phyloP scores from a whole-genome alignment of 1,140 invertebrate genomes.

The Lamellibrachia luymesi region DNA sequence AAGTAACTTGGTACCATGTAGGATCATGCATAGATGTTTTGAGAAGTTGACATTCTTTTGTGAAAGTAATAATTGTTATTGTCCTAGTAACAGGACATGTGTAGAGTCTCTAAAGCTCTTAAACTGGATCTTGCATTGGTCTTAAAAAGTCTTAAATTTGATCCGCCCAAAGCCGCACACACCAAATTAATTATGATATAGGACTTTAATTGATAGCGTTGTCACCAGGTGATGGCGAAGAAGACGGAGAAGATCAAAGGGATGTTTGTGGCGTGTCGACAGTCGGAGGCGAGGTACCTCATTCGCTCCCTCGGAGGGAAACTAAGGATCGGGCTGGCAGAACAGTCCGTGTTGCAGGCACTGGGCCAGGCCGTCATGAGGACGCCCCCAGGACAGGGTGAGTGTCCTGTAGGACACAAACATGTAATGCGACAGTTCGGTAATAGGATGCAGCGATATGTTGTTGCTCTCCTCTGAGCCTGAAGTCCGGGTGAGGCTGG shows the following conservation, averaged over 20 bases:
- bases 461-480: neutral
- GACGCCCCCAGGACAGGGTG: slow-evolving; percentile 52
- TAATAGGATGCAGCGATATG: too few relatives aligned
- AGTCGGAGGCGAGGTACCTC: slow-evolving; percentile 87
- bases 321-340: slow-evolving; percentile 92
- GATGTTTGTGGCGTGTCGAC: slow-evolving; percentile 88
- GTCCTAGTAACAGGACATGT: neutral
- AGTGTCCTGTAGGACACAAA: neutral
- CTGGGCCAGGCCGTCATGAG: slow-evolving; percentile 79
- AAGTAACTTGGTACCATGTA: neutral
- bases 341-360: slow-evolving; percentile 88
- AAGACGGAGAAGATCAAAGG: slow-evolving; percentile 91
- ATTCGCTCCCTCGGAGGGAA: slow-evolving; percentile 92
- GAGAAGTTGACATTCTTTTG: neutral
- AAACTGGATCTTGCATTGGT: neutral
- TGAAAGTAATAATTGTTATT: neutral
- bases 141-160: neutral
- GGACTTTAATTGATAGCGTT: neutral
- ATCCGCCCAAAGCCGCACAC: too few relatives aligned
- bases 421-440: neutral
- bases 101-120: too few relatives aligned
- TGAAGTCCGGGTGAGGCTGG: too few relatives aligned
- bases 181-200: neutral
- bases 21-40: neutral
- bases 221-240: slow-evolving; percentile 64